A percentile compares a stretch with the other conserved stretches of the same genome.
Evolutionary conservation across 2,113 vertebrate genomes (phyloP).

Genomic region (Athene noctua): DNA sequence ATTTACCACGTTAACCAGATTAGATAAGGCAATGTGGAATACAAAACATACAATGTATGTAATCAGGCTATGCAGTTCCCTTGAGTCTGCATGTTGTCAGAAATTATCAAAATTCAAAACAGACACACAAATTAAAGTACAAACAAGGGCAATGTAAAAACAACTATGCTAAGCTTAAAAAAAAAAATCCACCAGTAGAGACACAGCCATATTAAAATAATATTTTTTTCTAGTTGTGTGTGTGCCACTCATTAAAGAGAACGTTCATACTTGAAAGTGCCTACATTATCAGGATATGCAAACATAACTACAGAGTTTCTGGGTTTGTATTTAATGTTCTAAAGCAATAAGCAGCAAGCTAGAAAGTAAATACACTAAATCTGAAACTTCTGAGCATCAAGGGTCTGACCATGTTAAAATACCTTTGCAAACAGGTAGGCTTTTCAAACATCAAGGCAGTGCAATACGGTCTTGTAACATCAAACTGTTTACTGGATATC

Average conservation of each 20-base stretch:
- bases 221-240: background rate
- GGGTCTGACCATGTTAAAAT: background rate
- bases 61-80: background rate
- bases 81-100: background rate
- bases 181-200: background rate
- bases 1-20: slow-evolving; percentile 21
- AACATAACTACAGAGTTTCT: background rate
- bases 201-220: background rate
- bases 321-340: background rate
- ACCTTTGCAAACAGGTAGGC: background rate
- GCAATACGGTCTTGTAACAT: background rate
- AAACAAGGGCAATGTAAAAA: background rate
- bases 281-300: background rate
- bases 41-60: slow-evolving; percentile 1
- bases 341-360: background rate
- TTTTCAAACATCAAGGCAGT: background rate
- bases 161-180: background rate
- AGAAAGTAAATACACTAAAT: background rate
- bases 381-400: background rate
- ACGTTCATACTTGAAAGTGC: background rate
- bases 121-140: background rate
- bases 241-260: background rate
- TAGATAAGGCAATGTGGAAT: background rate
- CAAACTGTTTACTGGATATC: background rate
- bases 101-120: background rate